Conservation (phyloP, 2,113 vertebrate species). For the Clupea harengus region DNA sequence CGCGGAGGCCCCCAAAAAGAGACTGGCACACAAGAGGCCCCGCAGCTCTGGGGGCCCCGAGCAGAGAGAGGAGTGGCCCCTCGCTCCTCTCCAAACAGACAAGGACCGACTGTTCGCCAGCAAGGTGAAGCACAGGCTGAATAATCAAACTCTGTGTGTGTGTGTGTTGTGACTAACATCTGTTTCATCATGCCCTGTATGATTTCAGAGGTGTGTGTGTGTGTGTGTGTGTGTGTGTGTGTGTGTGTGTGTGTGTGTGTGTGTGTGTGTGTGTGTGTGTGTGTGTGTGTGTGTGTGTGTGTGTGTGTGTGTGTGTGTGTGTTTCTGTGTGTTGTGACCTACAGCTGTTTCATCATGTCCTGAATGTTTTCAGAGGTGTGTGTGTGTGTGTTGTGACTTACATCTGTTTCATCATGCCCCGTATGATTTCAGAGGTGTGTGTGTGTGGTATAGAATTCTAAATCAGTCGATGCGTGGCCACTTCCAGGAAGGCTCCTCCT, state of each 20-base stretch:
- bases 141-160: neutral
- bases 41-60: slow-evolving; percentile 47
- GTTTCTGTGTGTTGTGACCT: neutral
- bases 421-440: neutral
- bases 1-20: slow-evolving; percentile 50
- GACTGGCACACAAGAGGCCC: slow-evolving; percentile 64
- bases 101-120: slow-evolving; percentile 60
- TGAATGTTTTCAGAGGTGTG: neutral
- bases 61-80: slow-evolving; percentile 51
- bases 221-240: neutral
- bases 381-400: neutral
- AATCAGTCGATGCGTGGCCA: neutral
- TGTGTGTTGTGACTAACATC: neutral
- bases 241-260: neutral
- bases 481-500: slow-evolving; percentile 33
- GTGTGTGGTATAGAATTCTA: neutral
- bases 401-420: neutral
- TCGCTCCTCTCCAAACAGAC: slow-evolving; percentile 52
- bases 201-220: neutral
- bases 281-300: neutral
- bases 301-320: neutral
- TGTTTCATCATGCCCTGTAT: neutral
- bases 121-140: slow-evolving; percentile 65
- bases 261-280: neutral
- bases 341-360: neutral